Base-by-base conservation (phyloP, 2,888 invertebrate genomes). In the Neoscelio sp. region DNA sequence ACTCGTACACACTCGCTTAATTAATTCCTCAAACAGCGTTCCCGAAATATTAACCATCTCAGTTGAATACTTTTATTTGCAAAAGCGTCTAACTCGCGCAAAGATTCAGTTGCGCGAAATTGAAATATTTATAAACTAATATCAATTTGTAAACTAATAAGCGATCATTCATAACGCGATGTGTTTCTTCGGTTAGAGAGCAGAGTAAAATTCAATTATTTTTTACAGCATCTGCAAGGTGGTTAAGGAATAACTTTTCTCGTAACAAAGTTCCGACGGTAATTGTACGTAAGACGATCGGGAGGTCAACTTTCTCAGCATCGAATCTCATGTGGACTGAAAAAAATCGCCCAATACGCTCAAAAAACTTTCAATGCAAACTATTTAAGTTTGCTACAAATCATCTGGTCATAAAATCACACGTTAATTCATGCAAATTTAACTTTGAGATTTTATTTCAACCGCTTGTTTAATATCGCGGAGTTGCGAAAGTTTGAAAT, bases 1-100 rank as follows among this genome's bases (percentile, higher is more conserved):
- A 12, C 28, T 58, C 60, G 26, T 28, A 17, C 48, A 38, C 38
- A 33, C 12, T 30, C 30, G 18, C 18, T 60, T 71, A 71, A 71
- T 60, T 71, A 71, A 71, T 60, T 60, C 18, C 20, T 42, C 42
- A 71, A 71, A 62, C 70, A 52, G 17, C 38, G 50, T 20, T n/a
- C 4, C 17, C 48, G 30, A 68, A 68, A 68, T 58, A 68, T 56
- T 48, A 68, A 56, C 46, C 56, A 46, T 26, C 33, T 48, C 18
- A 23, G 56, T 17, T 46, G 68, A 70, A 58, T 58, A 58, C 58
- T 70, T 70, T 58, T 50, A 58, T 46, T 68, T 68, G 13, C 13
- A 2, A 18, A 18, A n/a, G 40, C 13, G 18, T 17, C 15, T 2
- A 40, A 10, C 10, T 33, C 2, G 1, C 23, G 12, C 48, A 6